Percentiles rank a stretch among this genome's conserved stretches.
These are phyloP conservation scores for Sterna hirundo DNA, from an alignment of 2,113 vertebrate species.

Conservation along the genomic window DNA sequence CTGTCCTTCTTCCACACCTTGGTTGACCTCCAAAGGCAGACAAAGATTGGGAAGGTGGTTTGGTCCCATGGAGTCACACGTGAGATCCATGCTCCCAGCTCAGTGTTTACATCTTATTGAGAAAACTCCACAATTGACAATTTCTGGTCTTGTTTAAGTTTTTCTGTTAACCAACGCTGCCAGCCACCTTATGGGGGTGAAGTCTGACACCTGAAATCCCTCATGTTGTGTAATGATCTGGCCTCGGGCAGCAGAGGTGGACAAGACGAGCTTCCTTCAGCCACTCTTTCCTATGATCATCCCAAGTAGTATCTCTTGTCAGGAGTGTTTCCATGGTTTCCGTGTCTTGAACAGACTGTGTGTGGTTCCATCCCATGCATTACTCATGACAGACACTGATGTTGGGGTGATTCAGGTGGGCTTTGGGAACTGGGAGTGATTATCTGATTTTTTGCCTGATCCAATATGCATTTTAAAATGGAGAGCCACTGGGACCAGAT, in stretches of 20 bases:
- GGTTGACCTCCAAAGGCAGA: not conserved
- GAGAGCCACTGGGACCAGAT: not conserved
- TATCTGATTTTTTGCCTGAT: not conserved
- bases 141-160: not conserved
- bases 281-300: not conserved
- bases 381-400: slow-evolving; percentile 37
- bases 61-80: not conserved
- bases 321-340: slow-evolving; percentile 51
- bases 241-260: not conserved
- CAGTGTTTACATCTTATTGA: not conserved
- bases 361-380: slow-evolving; percentile 30
- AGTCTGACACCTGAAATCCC: not conserved
- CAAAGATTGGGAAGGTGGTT: not conserved
- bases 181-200: not conserved
- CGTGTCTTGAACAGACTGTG: slow-evolving; percentile 29
- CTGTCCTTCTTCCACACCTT: not conserved
- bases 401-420: slow-evolving; percentile 29
- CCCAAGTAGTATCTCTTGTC: not conserved
- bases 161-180: not conserved
- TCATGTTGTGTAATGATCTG: not conserved
- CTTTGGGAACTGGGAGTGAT: not conserved
- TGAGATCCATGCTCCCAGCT: not conserved
- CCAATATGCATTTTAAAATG: not conserved
- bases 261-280: not conserved
- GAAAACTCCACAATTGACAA: not conserved